Evolutionary conservation across 2,888 invertebrate genomes (phyloP).

Genomic region (Coelogynopora nodosa): DNA sequence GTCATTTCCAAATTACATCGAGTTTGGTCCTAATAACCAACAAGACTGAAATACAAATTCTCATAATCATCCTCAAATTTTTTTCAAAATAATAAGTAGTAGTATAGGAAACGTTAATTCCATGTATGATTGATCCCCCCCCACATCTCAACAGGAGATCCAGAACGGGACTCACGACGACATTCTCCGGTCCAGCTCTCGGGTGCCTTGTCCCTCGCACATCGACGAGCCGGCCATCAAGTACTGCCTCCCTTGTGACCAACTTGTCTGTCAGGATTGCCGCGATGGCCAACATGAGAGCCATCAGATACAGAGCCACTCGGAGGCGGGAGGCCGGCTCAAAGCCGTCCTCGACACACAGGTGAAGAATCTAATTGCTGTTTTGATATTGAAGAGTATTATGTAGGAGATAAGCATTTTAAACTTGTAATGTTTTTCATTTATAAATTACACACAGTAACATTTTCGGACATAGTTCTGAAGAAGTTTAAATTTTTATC

Average conservation of each 20-base stretch:
- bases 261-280: slow-evolving; percentile 53
- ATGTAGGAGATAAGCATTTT: slow-evolving; percentile 47
- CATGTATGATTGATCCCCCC: too few relatives aligned
- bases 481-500: too few relatives aligned
- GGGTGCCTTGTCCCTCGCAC: slow-evolving; percentile 51
- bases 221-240: slow-evolving; percentile 47
- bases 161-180: slow-evolving; percentile 53
- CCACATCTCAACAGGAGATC: slow-evolving; percentile 51
- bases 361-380: slow-evolving; percentile 45
- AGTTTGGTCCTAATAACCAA: too few relatives aligned
- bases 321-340: slow-evolving; percentile 43
- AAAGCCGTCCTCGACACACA: slow-evolving; percentile 42
- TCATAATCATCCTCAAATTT: too few relatives aligned
- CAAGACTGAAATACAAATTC: too few relatives aligned
- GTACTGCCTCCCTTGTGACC: slow-evolving; percentile 53
- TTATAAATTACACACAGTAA: slow-evolving; percentile 48
- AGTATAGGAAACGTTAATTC: too few relatives aligned
- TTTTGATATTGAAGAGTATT: too few relatives aligned
- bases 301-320: slow-evolving; percentile 34
- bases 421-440: neutral
- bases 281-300: slow-evolving; percentile 43
- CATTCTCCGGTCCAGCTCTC: slow-evolving; percentile 52
- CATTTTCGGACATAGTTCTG: too few relatives aligned
- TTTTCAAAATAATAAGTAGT: too few relatives aligned
- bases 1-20: too few relatives aligned